These are phyloP conservation scores for Hecatera dysodea DNA, from an alignment of 2,888 invertebrate genomes.

Conservation along the genomic window DNA sequence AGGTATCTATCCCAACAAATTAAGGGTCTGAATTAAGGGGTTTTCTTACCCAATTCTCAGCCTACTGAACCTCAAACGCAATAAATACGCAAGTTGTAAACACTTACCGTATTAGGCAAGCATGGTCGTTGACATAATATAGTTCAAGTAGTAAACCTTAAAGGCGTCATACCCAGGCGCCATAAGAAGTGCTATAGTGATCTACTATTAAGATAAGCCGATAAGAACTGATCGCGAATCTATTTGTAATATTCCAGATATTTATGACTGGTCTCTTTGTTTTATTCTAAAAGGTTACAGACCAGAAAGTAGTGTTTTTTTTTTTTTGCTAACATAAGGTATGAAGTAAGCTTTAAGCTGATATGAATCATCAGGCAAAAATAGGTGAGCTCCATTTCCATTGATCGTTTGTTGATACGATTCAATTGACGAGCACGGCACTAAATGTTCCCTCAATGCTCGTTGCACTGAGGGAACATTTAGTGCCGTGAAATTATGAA, in stretches of 20 bases:
- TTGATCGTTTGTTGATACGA: no score
- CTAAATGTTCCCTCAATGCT: no score
- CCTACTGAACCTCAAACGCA: slow-evolving; percentile 21
- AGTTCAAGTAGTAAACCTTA: slow-evolving; percentile 20
- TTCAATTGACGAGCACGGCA: no score
- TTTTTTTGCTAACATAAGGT: background rate
- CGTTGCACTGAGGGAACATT: no score
- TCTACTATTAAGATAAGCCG: slow-evolving; percentile 49
- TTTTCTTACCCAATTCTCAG: background rate
- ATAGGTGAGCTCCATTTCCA: no score
- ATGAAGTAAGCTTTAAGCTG: no score
- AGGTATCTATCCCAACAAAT: no score
- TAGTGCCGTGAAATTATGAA: no score
- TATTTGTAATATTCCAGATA: slow-evolving; percentile 15
- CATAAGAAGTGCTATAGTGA: slow-evolving; percentile 34
- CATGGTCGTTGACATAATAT: slow-evolving; percentile 38
- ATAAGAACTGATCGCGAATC: slow-evolving; percentile 22
- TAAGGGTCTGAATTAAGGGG: background rate
- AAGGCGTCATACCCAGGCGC: background rate
- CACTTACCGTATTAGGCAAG: slow-evolving; percentile 39
- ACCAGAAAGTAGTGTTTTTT: background rate
- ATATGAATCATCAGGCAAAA: no score
- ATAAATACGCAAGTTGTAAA: slow-evolving; percentile 39
- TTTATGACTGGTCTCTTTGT: slow-evolving; percentile 13
- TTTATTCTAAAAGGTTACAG: background rate